Percentiles rank a stretch among this genome's conserved stretches.
phyloP scores from a whole-genome alignment of 2,797 vertebrate genomes.

The Pterois miles region DNA sequence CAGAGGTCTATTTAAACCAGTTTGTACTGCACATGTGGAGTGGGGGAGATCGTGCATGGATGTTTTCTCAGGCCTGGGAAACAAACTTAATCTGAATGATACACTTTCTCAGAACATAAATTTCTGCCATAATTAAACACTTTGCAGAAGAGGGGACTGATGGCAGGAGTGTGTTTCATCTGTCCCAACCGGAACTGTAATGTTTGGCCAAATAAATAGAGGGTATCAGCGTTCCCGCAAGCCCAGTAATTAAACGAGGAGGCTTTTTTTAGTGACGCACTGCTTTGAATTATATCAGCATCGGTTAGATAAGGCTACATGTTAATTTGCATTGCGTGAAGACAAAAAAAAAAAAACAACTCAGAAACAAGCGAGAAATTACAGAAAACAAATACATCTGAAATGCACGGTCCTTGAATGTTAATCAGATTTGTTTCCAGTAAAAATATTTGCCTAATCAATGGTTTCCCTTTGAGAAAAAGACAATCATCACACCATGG shows the following conservation, averaged over 20 bases:
- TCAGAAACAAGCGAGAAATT: constrained; percentile 1
- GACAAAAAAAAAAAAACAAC: constrained; percentile 41
- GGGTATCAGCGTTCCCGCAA: constrained; percentile 69
- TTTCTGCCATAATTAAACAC: constrained; percentile 77
- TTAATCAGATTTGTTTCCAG: constrained; percentile 67
- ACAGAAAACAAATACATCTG: constrained; percentile 1
- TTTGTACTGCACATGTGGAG: constrained; percentile 5
- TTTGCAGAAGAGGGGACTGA: constrained; percentile 55
- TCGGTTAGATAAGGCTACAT: constrained; percentile 50
- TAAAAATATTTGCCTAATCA: constrained; percentile 72
- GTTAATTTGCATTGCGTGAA: constrained; percentile 38
- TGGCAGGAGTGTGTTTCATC: constrained; percentile 64
- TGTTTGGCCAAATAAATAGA: constrained; percentile 75
- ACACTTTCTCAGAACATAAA: constrained; percentile 70
- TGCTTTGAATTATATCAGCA: constrained; percentile 65
- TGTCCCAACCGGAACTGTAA: constrained; percentile 61
- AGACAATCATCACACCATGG: constrained; percentile 64
- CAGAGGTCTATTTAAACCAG: not conserved
- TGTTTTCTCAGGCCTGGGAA: constrained; percentile 58
- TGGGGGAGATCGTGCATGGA: constrained; percentile 4
- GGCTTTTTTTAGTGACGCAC: constrained; percentile 49
- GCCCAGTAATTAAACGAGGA: constrained; percentile 73
- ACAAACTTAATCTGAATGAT: constrained; percentile 49
- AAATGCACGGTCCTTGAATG: constrained; percentile 42
- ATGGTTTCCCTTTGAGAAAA: constrained; percentile 57